Evolutionary conservation across 1,140 invertebrate species (phyloP), one percentile per base, ranked within the genome.

Genomic region (Ceratina australensis): DNA sequence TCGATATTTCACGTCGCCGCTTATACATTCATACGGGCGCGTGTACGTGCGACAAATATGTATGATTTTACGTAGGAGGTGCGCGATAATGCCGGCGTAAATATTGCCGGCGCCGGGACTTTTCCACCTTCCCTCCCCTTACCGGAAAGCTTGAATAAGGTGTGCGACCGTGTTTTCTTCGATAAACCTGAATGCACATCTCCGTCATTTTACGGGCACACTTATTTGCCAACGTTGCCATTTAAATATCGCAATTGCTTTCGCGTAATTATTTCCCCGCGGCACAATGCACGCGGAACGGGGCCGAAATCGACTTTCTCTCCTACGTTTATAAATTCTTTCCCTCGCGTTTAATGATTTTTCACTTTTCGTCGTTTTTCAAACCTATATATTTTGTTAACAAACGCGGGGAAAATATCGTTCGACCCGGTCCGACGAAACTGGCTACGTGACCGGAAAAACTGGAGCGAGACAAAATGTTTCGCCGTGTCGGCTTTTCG

Each of bases 321-420:
- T 15, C 3, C 0, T 20, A 5, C 18, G 13, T 13, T 47, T 65
- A 49, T 49, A 26, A 60, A 71, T 71, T 8, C 42, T 15, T 59
- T 28, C 24, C 20, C 16, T 1, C 28, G 67, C 33, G 5, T 42
- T 42, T 42, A 42, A 42, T 42, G 10, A n/a, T 15, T 26, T 20
- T 24, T 18, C 50, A 24, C 15, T 26, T 7, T 26, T 16, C 60
- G n/a, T 59, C 33, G 24, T 54, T 54, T 73, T 63, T 52, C 22
- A 63, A 63, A 61, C 71, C 24, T 73, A 73, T 24, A 73, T 24
- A 22, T 73, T 73, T 42, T 59, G 71, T 64, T 64, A 54, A 73
- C 47, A 49, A 28, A 64, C n/a, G 47, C 10, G 8, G 18, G 10
- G 22, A 18, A 26, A 10, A 42, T 15, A 50, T 56, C 26, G 69